Base-by-base conservation (phyloP, 2,888 invertebrate genomes). In the Therioaphis trifolii region DNA sequence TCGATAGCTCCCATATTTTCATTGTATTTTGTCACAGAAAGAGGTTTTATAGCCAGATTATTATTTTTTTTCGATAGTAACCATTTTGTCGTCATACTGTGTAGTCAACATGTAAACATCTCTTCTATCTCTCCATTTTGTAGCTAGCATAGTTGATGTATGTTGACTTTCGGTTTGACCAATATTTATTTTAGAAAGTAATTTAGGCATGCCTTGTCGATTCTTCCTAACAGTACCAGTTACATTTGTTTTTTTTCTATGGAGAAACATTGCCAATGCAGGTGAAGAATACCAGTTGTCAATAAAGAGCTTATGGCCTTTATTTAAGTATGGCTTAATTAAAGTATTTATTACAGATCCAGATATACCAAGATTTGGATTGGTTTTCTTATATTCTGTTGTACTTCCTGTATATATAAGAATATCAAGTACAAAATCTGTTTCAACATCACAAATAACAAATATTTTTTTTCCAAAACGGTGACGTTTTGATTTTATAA, bases 281-380 rank as follows among this genome's bases (percentile, higher is more conserved):
- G 85, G 85, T 55, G 85, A 85, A 9, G 75, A 85, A 61, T 84
- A 86, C 76, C 77, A 86, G 69, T 85, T 86, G 35, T 85, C 85
- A 68, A 68, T 35, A 66, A 61, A 85, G 46, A 86, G 58, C 7
- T 24, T 76, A 52, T 85, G 84, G 15, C 84, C 85, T 72, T 85
- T 77, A 43, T 85, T 66, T 46, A 86, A 66, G 52, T 85, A 85
- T 14, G 84, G 84, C 12, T 52, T n/a, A n/a, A n/a, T n/a, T n/a
- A n/a, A n/a, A n/a, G n/a, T n/a, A n/a, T n/a, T n/a, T n/a, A n/a
- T n/a, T n/a, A n/a, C n/a, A n/a, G n/a, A n/a, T n/a, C n/a, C n/a
- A n/a, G n/a, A n/a, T n/a, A n/a, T n/a, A n/a, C n/a, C n/a, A n/a
- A n/a, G n/a, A n/a, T n/a, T n/a, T n/a, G n/a, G n/a, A n/a, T n/a